A percentile compares a stretch with the other conserved stretches of the same genome.
Evolutionary conservation across 1,140 invertebrate species (phyloP).

Genomic region (Zeugodacus cucurbitae): DNA sequence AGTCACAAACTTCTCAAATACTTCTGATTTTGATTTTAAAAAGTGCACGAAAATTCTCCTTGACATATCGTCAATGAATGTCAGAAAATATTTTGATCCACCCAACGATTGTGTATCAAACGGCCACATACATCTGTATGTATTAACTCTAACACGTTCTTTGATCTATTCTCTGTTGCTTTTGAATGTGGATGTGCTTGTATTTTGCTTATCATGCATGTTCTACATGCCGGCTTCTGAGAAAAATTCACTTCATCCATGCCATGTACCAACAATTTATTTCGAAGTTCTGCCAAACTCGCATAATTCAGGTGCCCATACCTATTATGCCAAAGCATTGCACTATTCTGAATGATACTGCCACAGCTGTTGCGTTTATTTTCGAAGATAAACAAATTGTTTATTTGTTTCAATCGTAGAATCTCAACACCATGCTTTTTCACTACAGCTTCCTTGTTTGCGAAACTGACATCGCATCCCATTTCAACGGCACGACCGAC

Average conservation of each 20-base stretch:
- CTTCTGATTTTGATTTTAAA: constrained; percentile 56
- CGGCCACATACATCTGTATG: constrained; percentile 66
- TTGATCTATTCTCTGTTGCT: background rate
- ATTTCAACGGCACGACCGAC: background rate
- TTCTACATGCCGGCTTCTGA: background rate
- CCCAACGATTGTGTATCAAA: no score
- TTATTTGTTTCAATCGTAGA: no score
- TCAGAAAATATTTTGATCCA: constrained; percentile 53
- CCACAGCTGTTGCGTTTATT: background rate
- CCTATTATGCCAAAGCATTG: constrained; percentile 33
- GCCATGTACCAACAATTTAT: constrained; percentile 3
- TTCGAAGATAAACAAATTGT: background rate
- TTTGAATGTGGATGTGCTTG: constrained; percentile 8
- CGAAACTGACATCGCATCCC: background rate
- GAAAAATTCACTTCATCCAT: constrained; percentile 8
- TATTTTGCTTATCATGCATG: constrained; percentile 35
- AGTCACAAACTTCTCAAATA: constrained; percentile 50
- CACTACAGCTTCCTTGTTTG: background rate
- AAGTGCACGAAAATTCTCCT: constrained; percentile 54
- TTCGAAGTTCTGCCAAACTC: background rate
- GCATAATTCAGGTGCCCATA: background rate
- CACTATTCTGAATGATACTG: background rate
- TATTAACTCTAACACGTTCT: constrained; percentile 56
- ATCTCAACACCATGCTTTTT: background rate
- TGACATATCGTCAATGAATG: constrained; percentile 59